Evolutionary conservation across 1,140 invertebrate genomes (phyloP), one percentile per base, ranked within the genome.

Genomic region (Drosophila nasuta): DNA sequence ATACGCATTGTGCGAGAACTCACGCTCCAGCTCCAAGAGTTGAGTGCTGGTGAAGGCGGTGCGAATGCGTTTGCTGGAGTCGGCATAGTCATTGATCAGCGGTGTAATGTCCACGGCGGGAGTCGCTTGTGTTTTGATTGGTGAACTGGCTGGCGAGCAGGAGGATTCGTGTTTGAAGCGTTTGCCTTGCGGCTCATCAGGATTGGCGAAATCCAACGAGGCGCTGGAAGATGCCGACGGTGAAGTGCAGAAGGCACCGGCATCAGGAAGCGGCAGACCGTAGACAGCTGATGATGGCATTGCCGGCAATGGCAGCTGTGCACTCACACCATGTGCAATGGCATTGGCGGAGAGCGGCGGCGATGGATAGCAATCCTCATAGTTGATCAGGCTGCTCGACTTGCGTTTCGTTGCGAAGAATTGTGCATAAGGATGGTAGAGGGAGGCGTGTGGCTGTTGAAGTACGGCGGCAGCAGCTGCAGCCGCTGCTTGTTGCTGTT

Each of bases 21-120:
- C 97, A 67, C 98, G 96, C 92, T 99, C 98, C 45, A 98, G 93
- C 92, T 98, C 97, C 45, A 99, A 91, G 0, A 98, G 93, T 92
- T 99, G 98, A 0, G 96, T 97, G 62, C 97, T 97, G 0, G 97
- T 98, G 91, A 98, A 99, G 0, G 98, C 98, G 0, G 98, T 99
- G 49, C 98, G 94, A 11, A 97, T 96, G 41, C 97, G 93, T 85
- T 97, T 97, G 46, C 95, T 96, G 1, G 96, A 96, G 91, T 72
- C 94, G 79, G 75, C 92, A 92, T 81, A 93, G 92, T 78, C 93
- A 79, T 93, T 94, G 60, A 94, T 93, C 74, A 91, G 92, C 71
- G 89, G 94, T 66, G 91, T 94, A 57, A 93, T 79, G 73, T 95
- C 95, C 13, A 94, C 94, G 3, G 7, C 5, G 94, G 94, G 17